These are phyloP conservation scores for Formica exsecta DNA, from an alignment of 1,140 invertebrate genomes.

Conservation along the genomic window DNA sequence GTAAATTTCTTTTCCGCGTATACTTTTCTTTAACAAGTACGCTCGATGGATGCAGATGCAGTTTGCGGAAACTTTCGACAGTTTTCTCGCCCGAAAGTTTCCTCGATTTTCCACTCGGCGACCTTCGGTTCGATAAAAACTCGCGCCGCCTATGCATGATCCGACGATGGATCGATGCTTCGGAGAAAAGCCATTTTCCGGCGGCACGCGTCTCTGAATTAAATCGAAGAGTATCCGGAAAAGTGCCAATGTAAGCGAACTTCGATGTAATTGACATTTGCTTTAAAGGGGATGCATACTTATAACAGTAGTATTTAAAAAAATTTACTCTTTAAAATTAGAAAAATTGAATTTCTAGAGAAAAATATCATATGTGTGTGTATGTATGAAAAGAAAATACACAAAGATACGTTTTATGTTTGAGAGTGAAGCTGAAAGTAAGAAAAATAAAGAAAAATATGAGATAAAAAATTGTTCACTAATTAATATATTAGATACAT, in stretches of 20 bases:
- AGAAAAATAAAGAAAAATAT: not conserved
- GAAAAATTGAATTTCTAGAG: not conserved
- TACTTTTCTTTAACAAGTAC: slow-evolving; percentile 59
- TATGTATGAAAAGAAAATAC: not conserved
- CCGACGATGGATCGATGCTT: slow-evolving; percentile 41
- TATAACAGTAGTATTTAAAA: not conserved
- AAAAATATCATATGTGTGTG: not conserved
- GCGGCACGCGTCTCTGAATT: slow-evolving; percentile 50
- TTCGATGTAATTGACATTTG: slow-evolving; percentile 23
- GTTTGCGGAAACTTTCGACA: slow-evolving; percentile 59
- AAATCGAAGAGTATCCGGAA: slow-evolving; percentile 32
- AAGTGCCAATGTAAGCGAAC: slow-evolving; percentile 26
- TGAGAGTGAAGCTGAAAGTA: not conserved
- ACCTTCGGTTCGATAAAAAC: slow-evolving; percentile 52
- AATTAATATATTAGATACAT: not conserved
- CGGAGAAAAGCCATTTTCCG: slow-evolving; percentile 54
- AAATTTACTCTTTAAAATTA: slow-evolving; percentile 7
- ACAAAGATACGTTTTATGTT: not conserved
- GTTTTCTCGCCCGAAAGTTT: slow-evolving; percentile 54
- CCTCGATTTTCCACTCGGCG: slow-evolving; percentile 61
- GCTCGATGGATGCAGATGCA: slow-evolving; percentile 47
- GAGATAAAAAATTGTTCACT: not conserved
- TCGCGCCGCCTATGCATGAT: slow-evolving; percentile 40
- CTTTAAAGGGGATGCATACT: not conserved
- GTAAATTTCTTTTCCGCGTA: slow-evolving; percentile 48